Conservation (phyloP, 2,797 vertebrate species). For the Gallirallus australis region DNA sequence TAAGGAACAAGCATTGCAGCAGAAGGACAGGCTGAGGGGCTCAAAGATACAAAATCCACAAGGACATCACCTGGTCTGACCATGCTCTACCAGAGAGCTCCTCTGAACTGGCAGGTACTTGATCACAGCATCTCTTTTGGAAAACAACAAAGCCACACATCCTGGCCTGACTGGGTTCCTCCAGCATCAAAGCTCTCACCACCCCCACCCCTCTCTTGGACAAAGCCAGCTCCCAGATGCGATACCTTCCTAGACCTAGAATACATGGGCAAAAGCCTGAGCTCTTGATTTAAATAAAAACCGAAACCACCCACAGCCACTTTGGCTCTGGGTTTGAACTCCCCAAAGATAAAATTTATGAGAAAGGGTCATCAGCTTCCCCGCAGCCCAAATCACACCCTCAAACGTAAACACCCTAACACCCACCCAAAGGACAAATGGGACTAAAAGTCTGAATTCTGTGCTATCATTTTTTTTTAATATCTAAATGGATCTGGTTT, state of each 20-base stretch:
- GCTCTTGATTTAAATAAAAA: not conserved
- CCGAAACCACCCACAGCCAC: not conserved
- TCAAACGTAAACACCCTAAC: not conserved
- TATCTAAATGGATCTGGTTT: not conserved
- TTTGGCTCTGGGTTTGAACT: no score
- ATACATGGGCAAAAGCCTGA: not conserved
- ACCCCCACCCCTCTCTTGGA: no score
- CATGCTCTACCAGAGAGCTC: fast-evolving
- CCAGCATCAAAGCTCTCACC: not conserved
- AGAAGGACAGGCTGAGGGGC: fast-evolving
- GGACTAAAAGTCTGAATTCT: not conserved
- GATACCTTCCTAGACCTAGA: not conserved
- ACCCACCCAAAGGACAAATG: not conserved
- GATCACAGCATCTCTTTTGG: not conserved
- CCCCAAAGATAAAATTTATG: not conserved
- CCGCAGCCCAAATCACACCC: not conserved
- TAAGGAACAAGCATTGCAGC: fast-evolving
- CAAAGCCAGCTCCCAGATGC: not conserved
- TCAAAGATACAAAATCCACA: fast-evolving
- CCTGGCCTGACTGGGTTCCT: not conserved
- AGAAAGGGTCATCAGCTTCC: not conserved
- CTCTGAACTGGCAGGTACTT: fast-evolving
- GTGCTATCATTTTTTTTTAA: not conserved
- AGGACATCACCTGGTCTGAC: fast-evolving
- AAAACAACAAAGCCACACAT: no score